Base-by-base conservation (phyloP, 2,888 invertebrate genomes). In the Bugulina stolonifera region DNA sequence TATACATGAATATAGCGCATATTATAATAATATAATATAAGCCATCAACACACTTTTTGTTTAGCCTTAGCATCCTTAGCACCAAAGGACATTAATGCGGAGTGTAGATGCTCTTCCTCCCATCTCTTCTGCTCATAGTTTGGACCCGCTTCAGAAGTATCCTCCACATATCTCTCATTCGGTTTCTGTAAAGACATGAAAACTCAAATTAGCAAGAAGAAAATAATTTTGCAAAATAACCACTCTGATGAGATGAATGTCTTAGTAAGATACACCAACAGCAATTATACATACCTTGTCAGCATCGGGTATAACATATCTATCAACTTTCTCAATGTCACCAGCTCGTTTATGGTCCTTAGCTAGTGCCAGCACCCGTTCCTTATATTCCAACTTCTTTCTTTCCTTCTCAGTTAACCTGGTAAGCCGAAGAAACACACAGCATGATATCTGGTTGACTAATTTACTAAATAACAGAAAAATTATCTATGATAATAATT, bases 91-190 rank as follows among this genome's bases (percentile, higher is more conserved):
- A 93, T 93, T 72, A 92, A 90, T 1, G 96, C 97, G 1, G 93
- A 93, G 71, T 91, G 91, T 86, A 98, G 91, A 84, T 96, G 94
- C 82, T 97, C 97, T 74, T 95, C 93, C 85, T 99, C 98, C 98
- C 98, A 99, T 87, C 94, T 94, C 78, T 91, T 90, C 85, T 88
- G 88, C 76, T 89, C 89, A 54, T 86, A 86, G 76, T 87, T 86
- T 1, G 86, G 86, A 32, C 84, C 85, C 73, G 84, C 91, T 82
- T 97, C 95, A 76, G 89, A 88, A 77, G 93, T 93, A 85, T 93
- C 93, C 35, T 84, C 84, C 25, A 81, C 80, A 73, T 83, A 84
- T 64, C 78, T 77, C n/a, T 83, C 82, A 32, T 78, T 74, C 0
- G 81, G 79, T 75, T 82, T 81, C 76, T 78, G 70, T 52, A 69